A percentile compares a stretch with the other conserved stretches of the same genome.
Conservation (phyloP, 37 sponge, comb jelly and placozoan species). For the Geodia barretti region DNA sequence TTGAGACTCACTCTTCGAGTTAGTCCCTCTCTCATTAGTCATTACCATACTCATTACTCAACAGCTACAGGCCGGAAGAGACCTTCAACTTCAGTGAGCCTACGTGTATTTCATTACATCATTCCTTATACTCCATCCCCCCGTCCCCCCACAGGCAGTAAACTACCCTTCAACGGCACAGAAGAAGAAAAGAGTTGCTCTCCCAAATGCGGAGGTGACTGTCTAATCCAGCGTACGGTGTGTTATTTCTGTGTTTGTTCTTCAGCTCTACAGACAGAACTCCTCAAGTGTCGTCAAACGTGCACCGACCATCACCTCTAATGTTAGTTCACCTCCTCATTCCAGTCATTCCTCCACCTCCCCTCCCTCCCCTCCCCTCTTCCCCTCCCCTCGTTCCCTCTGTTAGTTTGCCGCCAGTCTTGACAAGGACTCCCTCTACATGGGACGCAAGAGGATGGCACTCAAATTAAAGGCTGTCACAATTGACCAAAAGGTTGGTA, state of each 20-base stretch:
- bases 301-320: not conserved
- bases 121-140: not conserved
- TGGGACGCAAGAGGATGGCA: slow-evolving; percentile 50
- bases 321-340: slow-evolving; percentile 22
- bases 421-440: slow-evolving; percentile 20
- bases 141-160: not conserved
- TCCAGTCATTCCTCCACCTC: not conserved
- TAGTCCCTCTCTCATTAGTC: too few species aligned
- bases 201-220: slow-evolving; percentile 39
- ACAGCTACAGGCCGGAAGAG: not conserved
- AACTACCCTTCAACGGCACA: not conserved
- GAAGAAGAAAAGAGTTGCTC: slow-evolving; percentile 65
- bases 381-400: not conserved
- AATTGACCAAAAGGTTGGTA: not conserved
- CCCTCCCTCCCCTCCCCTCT: not conserved
- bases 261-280: not conserved
- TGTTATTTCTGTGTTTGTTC: not conserved
- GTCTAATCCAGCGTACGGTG: not conserved
- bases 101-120: not conserved
- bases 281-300: not conserved
- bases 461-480: not conserved
- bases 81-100: too few species aligned
- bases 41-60: too few species aligned
- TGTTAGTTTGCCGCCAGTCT: not conserved
- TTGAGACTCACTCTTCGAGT: too few species aligned